Base-by-base conservation (phyloP, 1,140 invertebrate species). In the Uloborus diversus region DNA sequence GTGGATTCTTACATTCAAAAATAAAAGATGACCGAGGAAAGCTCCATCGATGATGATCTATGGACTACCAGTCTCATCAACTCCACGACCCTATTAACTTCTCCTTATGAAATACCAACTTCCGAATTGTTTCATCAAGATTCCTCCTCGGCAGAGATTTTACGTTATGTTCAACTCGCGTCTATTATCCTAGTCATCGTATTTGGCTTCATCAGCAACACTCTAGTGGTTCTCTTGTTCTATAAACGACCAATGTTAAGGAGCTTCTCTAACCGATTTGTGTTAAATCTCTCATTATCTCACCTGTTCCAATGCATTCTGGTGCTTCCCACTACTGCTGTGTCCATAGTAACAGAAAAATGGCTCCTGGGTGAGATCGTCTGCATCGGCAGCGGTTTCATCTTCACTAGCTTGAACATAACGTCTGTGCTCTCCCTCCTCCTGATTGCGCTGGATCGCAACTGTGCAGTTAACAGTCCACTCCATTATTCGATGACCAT, bases 401-500 rank as follows among this genome's bases (percentile, higher is more conserved):
- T 88, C 4, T 87, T 89, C 61, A 89, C 88, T 37, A 83, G 89
- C 1, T 88, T 89, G 53, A 88, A 89, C 14, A 87, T 88, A 1
- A 89, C 89, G 20, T 90, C 89, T 17, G 89, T 91, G 2, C 88
- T 94, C 25, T 92, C 92, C 0, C 91, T 95, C 5, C 89, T 94
- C 9, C 89, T 96, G 11, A 94, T 96, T 42, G 93, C 93, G 1
- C 87, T 94, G 2, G 94, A 96, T 84, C 92, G 95, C 83, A 95
- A 94, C 86, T 92, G 93, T 81, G 94, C 94, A 0, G 93, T 96
- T 33, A 93, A 94, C 4, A 93, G 94, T 85, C 94, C 94, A 0
- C 88, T 96, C 27, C 90, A 93, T n/a, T 95, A 96, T 85, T 92
- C 93, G 80, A 90, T 91, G 17, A 90, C 92, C 33, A 89, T 96